phyloP scores from a whole-genome alignment of 2,113 vertebrate genomes.

The Elachura formosa region DNA sequence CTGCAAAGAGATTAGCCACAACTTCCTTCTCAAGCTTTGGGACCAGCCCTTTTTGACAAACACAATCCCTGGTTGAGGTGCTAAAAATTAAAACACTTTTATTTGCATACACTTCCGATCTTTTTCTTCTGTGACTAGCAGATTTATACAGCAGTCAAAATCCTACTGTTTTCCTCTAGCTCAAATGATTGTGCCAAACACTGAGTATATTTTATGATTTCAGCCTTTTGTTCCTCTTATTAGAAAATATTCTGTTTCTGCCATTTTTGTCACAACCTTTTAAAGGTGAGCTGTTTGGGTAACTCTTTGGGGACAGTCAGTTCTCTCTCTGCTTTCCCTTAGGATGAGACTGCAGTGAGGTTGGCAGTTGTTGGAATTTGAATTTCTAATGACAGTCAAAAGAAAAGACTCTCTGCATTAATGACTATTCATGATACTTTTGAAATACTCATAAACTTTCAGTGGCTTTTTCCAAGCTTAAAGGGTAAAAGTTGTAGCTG shows the following conservation, averaged over 20 bases:
- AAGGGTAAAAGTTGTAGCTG: background rate
- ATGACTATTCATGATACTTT: background rate
- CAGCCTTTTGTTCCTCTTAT: background rate
- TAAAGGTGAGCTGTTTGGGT: background rate
- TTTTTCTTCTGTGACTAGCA: fast-evolving
- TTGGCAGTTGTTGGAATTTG: slow-evolving; percentile 18
- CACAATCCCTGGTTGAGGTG: background rate
- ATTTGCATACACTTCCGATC: background rate
- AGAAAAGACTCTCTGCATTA: slow-evolving; percentile 7
- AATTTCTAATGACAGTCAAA: slow-evolving; percentile 27
- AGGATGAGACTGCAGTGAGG: background rate
- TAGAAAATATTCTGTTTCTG: background rate
- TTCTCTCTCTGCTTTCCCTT: background rate
- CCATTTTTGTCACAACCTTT: background rate
- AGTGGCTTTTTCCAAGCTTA: background rate
- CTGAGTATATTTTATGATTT: background rate
- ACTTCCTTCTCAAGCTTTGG: background rate
- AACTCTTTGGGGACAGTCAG: background rate
- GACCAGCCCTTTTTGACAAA: fast-evolving
- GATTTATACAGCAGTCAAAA: background rate
- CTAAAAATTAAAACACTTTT: background rate
- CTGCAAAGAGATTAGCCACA: background rate
- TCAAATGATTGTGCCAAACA: background rate
- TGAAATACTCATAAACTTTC: background rate
- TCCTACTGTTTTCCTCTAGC: background rate